Conservation (phyloP, 2,888 invertebrate genomes). For the Pasiphila rectangulata region DNA sequence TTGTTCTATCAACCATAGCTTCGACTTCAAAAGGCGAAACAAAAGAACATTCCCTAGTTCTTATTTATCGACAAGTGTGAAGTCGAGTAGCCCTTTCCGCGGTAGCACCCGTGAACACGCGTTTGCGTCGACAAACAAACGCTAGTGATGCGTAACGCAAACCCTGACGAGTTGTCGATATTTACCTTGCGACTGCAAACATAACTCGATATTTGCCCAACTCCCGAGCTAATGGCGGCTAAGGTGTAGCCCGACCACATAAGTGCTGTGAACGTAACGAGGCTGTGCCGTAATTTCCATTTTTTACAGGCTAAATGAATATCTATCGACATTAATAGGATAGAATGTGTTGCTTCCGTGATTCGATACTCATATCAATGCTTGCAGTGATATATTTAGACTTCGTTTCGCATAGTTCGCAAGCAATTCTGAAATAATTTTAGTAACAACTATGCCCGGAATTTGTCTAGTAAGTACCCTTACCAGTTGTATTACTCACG, state of each 20-base stretch:
- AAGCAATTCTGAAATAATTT: too few species aligned
- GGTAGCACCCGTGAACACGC: conserved; percentile 60
- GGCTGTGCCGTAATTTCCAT: background rate
- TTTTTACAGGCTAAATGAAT: too few species aligned
- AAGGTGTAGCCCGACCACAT: conserved; percentile 37
- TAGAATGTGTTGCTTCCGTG: too few species aligned
- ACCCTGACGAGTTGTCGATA: conserved; percentile 78
- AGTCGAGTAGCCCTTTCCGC: conserved; percentile 75
- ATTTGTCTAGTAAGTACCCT: too few species aligned
- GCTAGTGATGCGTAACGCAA: conserved; percentile 81
- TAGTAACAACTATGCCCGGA: too few species aligned
- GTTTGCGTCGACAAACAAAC: conserved; percentile 64
- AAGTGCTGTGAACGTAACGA: background rate
- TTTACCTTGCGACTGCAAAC: conserved; percentile 72
- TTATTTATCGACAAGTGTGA: conserved; percentile 68
- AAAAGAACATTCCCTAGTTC: conserved; percentile 44
- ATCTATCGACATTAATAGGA: too few species aligned
- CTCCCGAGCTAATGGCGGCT: conserved; percentile 70
- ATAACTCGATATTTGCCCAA: conserved; percentile 74
- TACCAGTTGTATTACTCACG: conserved; percentile 61
- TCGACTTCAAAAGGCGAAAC: too few species aligned
- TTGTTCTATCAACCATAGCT: too few species aligned
- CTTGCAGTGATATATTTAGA: too few species aligned
- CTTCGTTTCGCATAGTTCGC: too few species aligned
- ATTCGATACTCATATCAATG: too few species aligned